Evolutionary conservation across 2,113 vertebrate species (phyloP), one percentile per base, ranked within the genome.

Genomic region (Nesoenas mayeri): DNA sequence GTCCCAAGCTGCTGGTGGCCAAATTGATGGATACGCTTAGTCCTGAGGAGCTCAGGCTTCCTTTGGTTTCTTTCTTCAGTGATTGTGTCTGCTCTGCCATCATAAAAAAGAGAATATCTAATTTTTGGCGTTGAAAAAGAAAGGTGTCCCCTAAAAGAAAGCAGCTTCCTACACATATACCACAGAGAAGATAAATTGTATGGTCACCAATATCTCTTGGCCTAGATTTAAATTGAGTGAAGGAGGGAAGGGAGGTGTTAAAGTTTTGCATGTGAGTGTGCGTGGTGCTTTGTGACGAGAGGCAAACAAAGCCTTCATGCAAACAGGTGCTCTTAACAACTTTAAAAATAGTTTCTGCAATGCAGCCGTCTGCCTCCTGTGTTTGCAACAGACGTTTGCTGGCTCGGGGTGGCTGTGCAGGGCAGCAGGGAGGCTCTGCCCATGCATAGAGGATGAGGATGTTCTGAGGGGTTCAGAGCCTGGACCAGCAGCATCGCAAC

Each of bases 231-330:
- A n/a, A n/a, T 5, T 21, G 54, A 11, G 34, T 1, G 36, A 10
- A 48, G 60, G 54, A 72, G 50, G 53, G 56, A 64, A 50, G 7
- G 62, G 48, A 64, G 53, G 51, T 17, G 58, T 2, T 21, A 2
- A 13, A 67, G 25, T 38, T 67, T 14, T 60, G 20, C 31, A 15
- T 34, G 3, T 31, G 36, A 54, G 16, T 7, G 2, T 3, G 6
- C 2, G 0, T 0, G 1, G 32, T 28, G 21, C 6, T 40, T 47
- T 26, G 51, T 34, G 34, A 24, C 6, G 14, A 25, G 42, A 9
- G 25, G 3, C 36, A 34, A 56, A 17, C 21, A 20, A 29, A 15
- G 22, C 19, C 34, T 47, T 3, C 11, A 42, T 5, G 18, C 67
- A 32, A 50, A 10, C 3, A 7, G 31, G 12, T 15, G 8, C 48